Evolutionary conservation across 2,888 invertebrate genomes (phyloP).

Genomic region (Cerceris ruficornis): DNA sequence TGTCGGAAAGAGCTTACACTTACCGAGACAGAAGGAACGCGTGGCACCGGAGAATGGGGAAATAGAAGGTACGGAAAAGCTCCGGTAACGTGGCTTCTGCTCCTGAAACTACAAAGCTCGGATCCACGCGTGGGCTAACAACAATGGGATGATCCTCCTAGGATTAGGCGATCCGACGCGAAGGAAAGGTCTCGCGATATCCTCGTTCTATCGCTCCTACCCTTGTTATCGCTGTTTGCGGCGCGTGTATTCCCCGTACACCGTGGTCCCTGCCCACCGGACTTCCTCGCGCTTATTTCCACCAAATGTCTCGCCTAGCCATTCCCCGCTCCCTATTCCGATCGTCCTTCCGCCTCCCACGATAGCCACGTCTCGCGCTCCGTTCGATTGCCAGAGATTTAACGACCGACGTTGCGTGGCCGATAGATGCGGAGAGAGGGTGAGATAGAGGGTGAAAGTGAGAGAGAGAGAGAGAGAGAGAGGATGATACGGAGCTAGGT

Average conservation of each 20-base stretch:
- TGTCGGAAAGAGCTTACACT: constrained; percentile 81
- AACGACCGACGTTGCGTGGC: constrained; percentile 73
- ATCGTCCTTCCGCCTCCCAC: no score
- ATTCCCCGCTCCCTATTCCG: no score
- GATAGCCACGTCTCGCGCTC: no score
- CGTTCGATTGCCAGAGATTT: constrained; percentile 68
- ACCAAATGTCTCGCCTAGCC: constrained; percentile 21
- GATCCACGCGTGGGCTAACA: constrained; percentile 77
- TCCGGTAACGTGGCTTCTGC: constrained; percentile 63
- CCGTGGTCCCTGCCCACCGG: neutral
- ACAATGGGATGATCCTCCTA: constrained; percentile 76
- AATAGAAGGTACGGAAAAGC: constrained; percentile 53
- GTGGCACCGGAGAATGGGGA: constrained; percentile 51
- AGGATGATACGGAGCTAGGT: constrained; percentile 21
- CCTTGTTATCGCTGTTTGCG: constrained; percentile 47
- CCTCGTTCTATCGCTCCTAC: constrained; percentile 52
- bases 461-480: constrained; percentile 40
- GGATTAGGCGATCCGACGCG: constrained; percentile 75
- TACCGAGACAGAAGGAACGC: constrained; percentile 62
- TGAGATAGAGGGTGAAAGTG: constrained; percentile 55
- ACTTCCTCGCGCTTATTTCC: constrained; percentile 19
- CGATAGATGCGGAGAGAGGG: constrained; percentile 73
- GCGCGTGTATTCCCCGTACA: constrained; percentile 50
- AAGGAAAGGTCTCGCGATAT: constrained; percentile 51
- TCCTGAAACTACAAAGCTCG: constrained; percentile 76